These are phyloP conservation scores for Cephus runcator DNA, from an alignment of 2,888 invertebrate species.

Conservation along the genomic window DNA sequence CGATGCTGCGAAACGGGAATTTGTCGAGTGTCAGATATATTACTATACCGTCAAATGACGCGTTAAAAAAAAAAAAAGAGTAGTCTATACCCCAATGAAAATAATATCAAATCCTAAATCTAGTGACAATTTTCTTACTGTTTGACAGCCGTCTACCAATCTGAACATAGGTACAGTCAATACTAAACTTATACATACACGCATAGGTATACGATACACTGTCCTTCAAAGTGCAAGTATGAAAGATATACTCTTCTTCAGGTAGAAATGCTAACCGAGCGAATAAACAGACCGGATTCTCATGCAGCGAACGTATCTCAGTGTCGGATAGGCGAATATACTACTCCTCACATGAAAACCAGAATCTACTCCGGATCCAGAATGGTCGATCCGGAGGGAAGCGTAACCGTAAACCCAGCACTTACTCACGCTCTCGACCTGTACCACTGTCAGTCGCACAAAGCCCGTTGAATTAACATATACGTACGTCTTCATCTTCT, in stretches of 20 bases:
- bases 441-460: not conserved
- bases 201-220: not conserved
- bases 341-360: not conserved
- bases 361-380: not conserved
- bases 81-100: not conserved
- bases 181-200: not conserved
- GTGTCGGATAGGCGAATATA: not conserved
- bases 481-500: not conserved
- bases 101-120: not conserved
- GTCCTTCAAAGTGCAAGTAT: not conserved
- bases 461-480: not conserved
- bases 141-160: not conserved
- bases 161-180: not conserved
- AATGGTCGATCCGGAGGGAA: not conserved
- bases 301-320: not conserved
- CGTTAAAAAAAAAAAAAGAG: not conserved
- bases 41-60: not conserved
- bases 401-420: not conserved
- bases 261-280: not conserved
- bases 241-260: not conserved
- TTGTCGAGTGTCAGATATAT: not conserved
- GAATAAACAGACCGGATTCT: constrained; percentile 10
- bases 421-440: not conserved
- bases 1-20: not conserved
- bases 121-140: not conserved